Evolutionary conservation across 2,113 vertebrate genomes (phyloP), one percentile per base, ranked within the genome.

Genomic region (Scolopax mira): DNA sequence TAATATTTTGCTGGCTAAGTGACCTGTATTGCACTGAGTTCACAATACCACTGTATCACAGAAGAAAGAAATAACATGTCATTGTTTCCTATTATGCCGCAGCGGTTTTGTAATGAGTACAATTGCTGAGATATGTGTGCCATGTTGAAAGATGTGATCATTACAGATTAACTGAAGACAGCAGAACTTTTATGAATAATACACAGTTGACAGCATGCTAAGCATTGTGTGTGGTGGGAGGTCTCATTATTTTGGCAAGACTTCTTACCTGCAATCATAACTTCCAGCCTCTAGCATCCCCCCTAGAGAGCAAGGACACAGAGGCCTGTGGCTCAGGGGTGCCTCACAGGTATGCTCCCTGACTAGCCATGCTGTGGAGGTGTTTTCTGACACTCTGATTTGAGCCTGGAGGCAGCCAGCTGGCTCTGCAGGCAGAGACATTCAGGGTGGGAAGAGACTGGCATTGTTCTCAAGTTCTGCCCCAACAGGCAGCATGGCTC

Each of bases 101-200:
- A 41, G 65, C 57, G 84, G 70, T 65, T 96, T 96, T 87, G 61
- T 79, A 85, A 95, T 33, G 65, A 75, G 70, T 37, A 42, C 80
- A 77, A 44, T 85, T 92, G 77, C 85, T 69, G 86, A 88, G 95
- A 87, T 90, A 51, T 78, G 28, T 85, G 49, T 94, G 70, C 85
- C 25, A 16, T n/a, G 88, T 82, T 93, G 85, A 94, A 95, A 93
- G 88, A 84, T 35, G 62, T 35, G 80, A 91, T 85, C 79, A 85
- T 93, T 90, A 64, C 57, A 88, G 52, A 90, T 42, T 65, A 84
- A 93, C 66, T 89, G 90, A 64, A 93, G 77, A 86, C 88, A 89
- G 80, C 58, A 85, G 80, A 88, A 85, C n/a, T 94, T 92, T 93
- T 84, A 24, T 88, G 72, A 89, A 39, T 74, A 62, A 55, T 41